Percentiles rank a stretch among this genome's conserved stretches.
Conservation (phyloP, 1,140 invertebrate species). For the Meloidogyne chitwoodi region DNA sequence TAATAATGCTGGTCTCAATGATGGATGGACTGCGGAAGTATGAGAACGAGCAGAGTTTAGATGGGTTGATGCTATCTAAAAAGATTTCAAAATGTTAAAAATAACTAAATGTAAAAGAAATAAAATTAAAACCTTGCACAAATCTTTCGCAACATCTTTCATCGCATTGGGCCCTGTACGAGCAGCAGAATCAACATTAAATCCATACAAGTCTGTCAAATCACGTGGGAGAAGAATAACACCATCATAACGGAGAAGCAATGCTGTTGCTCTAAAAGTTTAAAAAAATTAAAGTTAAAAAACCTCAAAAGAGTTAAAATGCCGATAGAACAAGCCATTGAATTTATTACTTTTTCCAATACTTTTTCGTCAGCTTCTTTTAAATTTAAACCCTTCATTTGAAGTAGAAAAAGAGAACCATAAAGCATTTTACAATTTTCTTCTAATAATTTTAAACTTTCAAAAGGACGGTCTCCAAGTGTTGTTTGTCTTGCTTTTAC, state of each 20-base stretch:
- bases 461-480: conserved; percentile 47
- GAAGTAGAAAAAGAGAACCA: conserved; percentile 34
- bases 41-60: conserved; percentile 11
- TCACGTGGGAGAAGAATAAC: conserved; percentile 37
- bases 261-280: background rate
- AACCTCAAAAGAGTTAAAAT: conserved; percentile 40
- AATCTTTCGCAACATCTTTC: conserved; percentile 29
- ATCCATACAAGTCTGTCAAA: conserved; percentile 27
- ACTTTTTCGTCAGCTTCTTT: too few relatives aligned
- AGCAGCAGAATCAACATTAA: conserved; percentile 23
- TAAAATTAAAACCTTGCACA: conserved; percentile 18
- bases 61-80: conserved; percentile 19
- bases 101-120: background rate
- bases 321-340: conserved; percentile 26
- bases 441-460: conserved; percentile 24
- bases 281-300: too few relatives aligned
- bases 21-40: background rate
- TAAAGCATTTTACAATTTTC: conserved; percentile 22
- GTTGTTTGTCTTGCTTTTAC: conserved; percentile 42
- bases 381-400: background rate
- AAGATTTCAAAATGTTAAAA: conserved; percentile 9
- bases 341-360: background rate
- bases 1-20: conserved; percentile 29
- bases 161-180: conserved; percentile 23
- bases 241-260: conserved; percentile 39